A percentile compares a stretch with the other conserved stretches of the same genome.
Conservation (phyloP, 2,888 invertebrate species). For the Cotesia congregata region DNA sequence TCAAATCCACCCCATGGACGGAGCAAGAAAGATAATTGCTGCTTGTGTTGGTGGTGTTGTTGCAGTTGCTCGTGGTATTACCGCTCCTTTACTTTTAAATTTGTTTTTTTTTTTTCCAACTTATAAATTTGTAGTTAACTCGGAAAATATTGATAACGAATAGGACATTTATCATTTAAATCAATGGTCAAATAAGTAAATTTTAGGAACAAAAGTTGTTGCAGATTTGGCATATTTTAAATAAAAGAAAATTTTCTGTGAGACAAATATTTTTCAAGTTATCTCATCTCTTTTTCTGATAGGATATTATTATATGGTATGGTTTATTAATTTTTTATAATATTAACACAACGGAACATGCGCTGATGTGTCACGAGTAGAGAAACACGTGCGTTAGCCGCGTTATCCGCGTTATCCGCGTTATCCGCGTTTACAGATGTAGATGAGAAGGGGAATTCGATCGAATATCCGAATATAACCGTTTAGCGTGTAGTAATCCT, state of each 20-base stretch:
- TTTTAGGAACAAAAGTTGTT: no score
- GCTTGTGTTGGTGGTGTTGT: conserved; percentile 77
- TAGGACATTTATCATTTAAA: no score
- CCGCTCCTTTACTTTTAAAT: conserved; percentile 52
- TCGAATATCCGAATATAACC: background rate
- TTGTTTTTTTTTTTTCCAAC: no score
- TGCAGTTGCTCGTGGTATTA: conserved; percentile 75
- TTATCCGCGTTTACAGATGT: background rate
- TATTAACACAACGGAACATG: background rate
- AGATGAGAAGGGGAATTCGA: background rate
- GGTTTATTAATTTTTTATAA: background rate
- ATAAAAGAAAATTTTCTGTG: no score
- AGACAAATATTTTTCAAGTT: background rate
- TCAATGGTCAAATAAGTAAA: no score
- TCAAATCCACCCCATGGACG: conserved; percentile 71
- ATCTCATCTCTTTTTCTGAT: no score
- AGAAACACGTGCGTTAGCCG: background rate
- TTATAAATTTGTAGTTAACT: no score
- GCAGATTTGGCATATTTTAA: no score
- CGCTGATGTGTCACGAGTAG: background rate
- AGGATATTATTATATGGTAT: no score
- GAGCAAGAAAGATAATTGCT: conserved; percentile 75
- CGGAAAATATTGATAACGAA: no score
- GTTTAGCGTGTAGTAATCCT: background rate
- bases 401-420: background rate